These are phyloP conservation scores for Trichogramma pretiosum DNA, from an alignment of 1,140 invertebrate species.

Conservation along the genomic window DNA sequence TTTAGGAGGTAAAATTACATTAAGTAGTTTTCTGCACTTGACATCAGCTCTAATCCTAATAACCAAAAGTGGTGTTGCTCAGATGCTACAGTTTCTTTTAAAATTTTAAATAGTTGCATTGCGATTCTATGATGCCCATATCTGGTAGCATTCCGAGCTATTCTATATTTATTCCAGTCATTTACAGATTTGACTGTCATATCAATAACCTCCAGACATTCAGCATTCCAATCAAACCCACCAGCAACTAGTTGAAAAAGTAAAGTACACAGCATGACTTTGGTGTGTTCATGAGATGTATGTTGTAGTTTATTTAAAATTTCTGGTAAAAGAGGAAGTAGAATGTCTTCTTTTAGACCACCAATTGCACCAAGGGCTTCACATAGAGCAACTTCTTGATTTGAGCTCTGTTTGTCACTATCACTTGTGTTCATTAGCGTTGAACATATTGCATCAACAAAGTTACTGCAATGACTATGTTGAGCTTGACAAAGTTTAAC, in stretches of 20 bases:
- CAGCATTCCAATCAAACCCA: slow-evolving; percentile 50
- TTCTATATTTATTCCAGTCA: slow-evolving; percentile 78
- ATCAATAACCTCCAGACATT: slow-evolving; percentile 48
- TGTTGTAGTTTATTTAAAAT: slow-evolving; percentile 48
- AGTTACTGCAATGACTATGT: slow-evolving; percentile 51
- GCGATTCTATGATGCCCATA: slow-evolving; percentile 76
- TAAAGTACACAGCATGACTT: slow-evolving; percentile 64
- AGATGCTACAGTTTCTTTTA: slow-evolving; percentile 70
- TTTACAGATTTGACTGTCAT: slow-evolving; percentile 53
- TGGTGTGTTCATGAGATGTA: slow-evolving; percentile 35
- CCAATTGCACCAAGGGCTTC: slow-evolving; percentile 70
- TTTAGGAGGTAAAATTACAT: slow-evolving; percentile 37
- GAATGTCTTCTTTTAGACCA: slow-evolving; percentile 51
- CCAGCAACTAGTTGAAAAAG: slow-evolving; percentile 73
- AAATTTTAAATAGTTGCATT: slow-evolving; percentile 54
- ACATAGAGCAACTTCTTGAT: slow-evolving; percentile 45
- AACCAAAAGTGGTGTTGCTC: slow-evolving; percentile 90
- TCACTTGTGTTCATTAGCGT: slow-evolving; percentile 41
- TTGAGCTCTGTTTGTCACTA: slow-evolving; percentile 30
- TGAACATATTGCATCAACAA: slow-evolving; percentile 56
- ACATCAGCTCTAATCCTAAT: slow-evolving; percentile 63
- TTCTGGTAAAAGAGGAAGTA: slow-evolving; percentile 49
- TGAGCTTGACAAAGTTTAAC: slow-evolving; percentile 58
- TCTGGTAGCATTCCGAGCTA: slow-evolving; percentile 74
- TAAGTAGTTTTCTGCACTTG: slow-evolving; percentile 53